Conservation (phyloP, 1,140 invertebrate genomes). For the Steinernema feltiae region DNA sequence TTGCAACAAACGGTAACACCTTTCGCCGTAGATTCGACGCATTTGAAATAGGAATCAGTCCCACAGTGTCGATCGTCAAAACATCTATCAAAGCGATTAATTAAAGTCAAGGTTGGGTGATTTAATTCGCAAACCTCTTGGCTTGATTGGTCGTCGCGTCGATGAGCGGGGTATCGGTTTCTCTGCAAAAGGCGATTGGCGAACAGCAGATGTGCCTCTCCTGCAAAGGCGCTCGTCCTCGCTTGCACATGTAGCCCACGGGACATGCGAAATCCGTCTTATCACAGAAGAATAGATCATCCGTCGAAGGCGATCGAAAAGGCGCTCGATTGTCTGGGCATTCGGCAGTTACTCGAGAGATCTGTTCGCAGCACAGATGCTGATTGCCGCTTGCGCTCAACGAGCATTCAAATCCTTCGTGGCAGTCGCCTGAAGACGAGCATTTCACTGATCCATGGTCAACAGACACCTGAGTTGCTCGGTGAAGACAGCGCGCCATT, state of each 20-base stretch:
- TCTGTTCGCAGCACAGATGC: neutral
- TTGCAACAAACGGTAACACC: neutral
- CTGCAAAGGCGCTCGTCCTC: neutral
- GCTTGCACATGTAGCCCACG: neutral
- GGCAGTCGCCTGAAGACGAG: neutral
- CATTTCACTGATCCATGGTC: neutral
- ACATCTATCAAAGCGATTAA: constrained; percentile 12
- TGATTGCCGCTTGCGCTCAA: neutral
- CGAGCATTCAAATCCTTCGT: neutral
- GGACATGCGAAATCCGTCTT: constrained; percentile 3
- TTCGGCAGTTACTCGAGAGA: neutral
- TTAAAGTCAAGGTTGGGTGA: neutral
- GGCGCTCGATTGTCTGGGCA: neutral
- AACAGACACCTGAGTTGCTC: neutral
- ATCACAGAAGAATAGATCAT: constrained; percentile 1
- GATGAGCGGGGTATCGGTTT: neutral
- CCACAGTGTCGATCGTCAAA: neutral
- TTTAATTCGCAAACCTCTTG: neutral
- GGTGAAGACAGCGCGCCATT: neutral
- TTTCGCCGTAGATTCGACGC: neutral
- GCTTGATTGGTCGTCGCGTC: neutral
- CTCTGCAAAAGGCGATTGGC: neutral
- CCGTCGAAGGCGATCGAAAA: neutral
- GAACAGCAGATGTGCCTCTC: constrained; percentile 19
- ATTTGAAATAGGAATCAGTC: neutral